These are phyloP conservation scores for Rhinoderma darwinii DNA, from an alignment of 2,113 vertebrate genomes.

Conservation along the genomic window DNA sequence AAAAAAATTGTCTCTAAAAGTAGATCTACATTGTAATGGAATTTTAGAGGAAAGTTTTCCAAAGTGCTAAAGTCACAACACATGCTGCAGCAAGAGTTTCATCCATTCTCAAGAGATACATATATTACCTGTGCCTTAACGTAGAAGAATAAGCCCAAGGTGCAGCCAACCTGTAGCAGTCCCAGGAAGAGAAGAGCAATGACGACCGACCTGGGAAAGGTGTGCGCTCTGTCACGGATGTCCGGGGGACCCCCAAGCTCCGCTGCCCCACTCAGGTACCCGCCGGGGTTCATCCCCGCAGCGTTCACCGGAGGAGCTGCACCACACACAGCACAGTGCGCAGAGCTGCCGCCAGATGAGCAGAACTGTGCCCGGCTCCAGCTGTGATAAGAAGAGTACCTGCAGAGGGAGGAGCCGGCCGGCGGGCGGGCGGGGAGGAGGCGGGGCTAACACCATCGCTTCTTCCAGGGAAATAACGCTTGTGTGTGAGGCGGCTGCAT, in stretches of 20 bases:
- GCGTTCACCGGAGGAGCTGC: conserved; percentile 61
- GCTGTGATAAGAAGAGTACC: conserved; percentile 60
- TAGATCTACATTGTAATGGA: too few relatives aligned
- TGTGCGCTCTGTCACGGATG: conserved; percentile 55
- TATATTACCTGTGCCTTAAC: conserved; percentile 74
- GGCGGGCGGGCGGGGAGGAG: not conserved
- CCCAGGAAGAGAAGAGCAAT: conserved; percentile 86
- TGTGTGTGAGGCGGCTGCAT: not conserved
- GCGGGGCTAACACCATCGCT: not conserved
- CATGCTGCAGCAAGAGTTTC: not conserved
- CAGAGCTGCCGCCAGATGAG: not conserved
- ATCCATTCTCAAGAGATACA: not conserved
- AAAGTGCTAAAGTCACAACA: not conserved
- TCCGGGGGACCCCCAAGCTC: conserved; percentile 68
- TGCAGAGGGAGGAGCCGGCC: conserved; percentile 55
- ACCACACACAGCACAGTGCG: conserved; percentile 44
- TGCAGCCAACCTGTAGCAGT: conserved; percentile 92
- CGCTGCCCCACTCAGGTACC: conserved; percentile 75
- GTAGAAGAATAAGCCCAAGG: conserved; percentile 89
- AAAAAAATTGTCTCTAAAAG: too few relatives aligned
- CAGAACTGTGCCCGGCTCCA: not conserved
- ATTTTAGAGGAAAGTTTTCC: not conserved
- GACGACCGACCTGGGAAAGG: conserved; percentile 73
- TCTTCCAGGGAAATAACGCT: not conserved
- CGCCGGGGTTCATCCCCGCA: conserved; percentile 74